phyloP scores from a whole-genome alignment of 2,888 invertebrate genomes.

The Boloria euphrosyne region DNA sequence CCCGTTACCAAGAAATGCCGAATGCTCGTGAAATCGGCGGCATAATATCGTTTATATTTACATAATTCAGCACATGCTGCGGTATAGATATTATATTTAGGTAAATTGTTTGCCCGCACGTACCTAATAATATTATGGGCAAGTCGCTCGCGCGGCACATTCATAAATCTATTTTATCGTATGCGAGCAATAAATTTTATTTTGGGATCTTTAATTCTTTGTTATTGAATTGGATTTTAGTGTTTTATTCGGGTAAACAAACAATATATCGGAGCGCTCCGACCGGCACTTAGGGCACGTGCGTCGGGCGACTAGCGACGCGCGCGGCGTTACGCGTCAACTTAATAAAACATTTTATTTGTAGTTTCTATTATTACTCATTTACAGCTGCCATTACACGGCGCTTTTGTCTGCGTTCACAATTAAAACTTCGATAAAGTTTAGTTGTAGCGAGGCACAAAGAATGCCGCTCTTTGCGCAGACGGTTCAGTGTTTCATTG shows the following conservation, averaged over 20 bases:
- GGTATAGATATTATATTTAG: constrained; percentile 42
- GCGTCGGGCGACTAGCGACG: constrained; percentile 65
- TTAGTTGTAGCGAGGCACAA: constrained; percentile 67
- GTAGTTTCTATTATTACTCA: constrained; percentile 57
- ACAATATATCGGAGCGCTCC: constrained; percentile 76
- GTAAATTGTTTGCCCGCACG: constrained; percentile 61
- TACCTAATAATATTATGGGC: constrained; percentile 71
- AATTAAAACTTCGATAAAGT: constrained; percentile 78
- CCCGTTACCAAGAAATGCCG: constrained; percentile 31
- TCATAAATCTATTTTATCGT: constrained; percentile 83
- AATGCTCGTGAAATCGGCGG: constrained; percentile 32
- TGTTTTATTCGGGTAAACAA: constrained; percentile 83
- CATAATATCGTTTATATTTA: constrained; percentile 43
- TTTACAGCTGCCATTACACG: constrained; percentile 58
- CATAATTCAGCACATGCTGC: constrained; percentile 40
- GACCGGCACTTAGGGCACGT: constrained; percentile 76
- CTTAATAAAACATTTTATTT: constrained; percentile 74
- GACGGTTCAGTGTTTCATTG: constrained; percentile 64
- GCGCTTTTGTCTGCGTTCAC: constrained; percentile 75
- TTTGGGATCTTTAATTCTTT: constrained; percentile 83
- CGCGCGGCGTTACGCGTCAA: constrained; percentile 62
- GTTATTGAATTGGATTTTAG: constrained; percentile 83
- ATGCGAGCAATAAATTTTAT: constrained; percentile 81
- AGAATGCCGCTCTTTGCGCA: constrained; percentile 74
- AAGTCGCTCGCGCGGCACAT: constrained; percentile 60